These are phyloP conservation scores for Hoplodrina blanda DNA, from an alignment of 2,888 invertebrate genomes.

Conservation along the genomic window DNA sequence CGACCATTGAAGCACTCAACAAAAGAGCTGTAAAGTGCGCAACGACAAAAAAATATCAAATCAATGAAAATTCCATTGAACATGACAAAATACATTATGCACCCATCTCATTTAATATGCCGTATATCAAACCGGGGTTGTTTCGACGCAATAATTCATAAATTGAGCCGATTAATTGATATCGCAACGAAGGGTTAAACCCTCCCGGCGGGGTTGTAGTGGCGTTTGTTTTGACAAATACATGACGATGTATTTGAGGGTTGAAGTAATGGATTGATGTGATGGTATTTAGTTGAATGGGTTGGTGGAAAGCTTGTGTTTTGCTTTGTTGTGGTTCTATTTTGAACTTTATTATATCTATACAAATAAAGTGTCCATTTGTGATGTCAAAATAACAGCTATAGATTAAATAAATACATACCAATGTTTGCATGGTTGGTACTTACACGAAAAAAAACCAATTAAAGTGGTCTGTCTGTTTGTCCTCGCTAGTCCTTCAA, in stretches of 20 bases:
- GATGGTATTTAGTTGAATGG: slow-evolving; percentile 57
- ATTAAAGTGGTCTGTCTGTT: no score
- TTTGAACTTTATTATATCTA: no score
- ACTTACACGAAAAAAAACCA: no score
- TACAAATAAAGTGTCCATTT: no score
- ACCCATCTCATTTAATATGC: slow-evolving; percentile 82
- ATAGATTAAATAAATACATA: no score
- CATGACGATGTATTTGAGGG: slow-evolving; percentile 71
- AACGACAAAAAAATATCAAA: slow-evolving; percentile 42
- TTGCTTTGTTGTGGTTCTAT: not conserved
- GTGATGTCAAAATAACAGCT: no score
- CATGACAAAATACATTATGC: slow-evolving; percentile 69
- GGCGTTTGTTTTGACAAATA: slow-evolving; percentile 85
- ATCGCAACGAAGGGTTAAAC: slow-evolving; percentile 82
- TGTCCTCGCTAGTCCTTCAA: no score
- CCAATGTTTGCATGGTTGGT: no score
- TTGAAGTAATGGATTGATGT: slow-evolving; percentile 66
- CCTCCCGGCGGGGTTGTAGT: slow-evolving; percentile 66
- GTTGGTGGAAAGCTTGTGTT: slow-evolving; percentile 1
- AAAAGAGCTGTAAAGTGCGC: slow-evolving; percentile 43
- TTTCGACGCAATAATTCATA: slow-evolving; percentile 86
- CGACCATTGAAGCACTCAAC: slow-evolving; percentile 18
- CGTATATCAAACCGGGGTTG: slow-evolving; percentile 77
- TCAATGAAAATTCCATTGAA: slow-evolving; percentile 62
- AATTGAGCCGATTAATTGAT: slow-evolving; percentile 90